Evolutionary conservation across 2,888 invertebrate genomes (phyloP).

Genomic region (Diogma glabrata): DNA sequence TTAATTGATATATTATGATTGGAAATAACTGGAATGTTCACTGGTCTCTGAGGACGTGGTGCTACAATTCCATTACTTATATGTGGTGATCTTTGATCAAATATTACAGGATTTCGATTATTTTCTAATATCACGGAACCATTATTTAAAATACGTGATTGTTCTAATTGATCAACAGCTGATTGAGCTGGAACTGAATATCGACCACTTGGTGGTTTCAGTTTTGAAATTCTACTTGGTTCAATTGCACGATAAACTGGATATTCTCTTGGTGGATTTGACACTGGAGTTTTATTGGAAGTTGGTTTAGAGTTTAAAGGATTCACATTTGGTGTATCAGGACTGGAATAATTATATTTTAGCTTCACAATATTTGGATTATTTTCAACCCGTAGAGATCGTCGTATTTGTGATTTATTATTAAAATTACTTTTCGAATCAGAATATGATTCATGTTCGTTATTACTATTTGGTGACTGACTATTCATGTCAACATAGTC

Average conservation of each 20-base stretch:
- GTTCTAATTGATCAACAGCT: not conserved
- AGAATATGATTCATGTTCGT: too few relatives aligned
- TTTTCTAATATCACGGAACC: not conserved
- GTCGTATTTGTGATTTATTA: constrained; percentile 2
- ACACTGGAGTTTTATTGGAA: too few relatives aligned
- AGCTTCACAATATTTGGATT: not conserved
- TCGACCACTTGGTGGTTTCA: constrained; percentile 8
- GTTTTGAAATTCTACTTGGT: not conserved
- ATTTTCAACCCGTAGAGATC: not conserved
- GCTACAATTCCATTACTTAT: constrained; percentile 16
- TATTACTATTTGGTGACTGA: not conserved
- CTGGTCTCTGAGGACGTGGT: constrained; percentile 21
- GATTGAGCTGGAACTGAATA: constrained; percentile 9
- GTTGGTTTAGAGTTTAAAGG: too few relatives aligned
- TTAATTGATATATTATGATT: constrained; percentile 14
- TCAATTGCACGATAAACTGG: not conserved
- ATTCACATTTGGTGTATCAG: not conserved
- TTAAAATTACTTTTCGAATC: not conserved
- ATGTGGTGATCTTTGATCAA: constrained; percentile 10
- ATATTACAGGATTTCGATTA: constrained; percentile 9
- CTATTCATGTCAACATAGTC: constrained; percentile 19
- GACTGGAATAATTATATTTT: not conserved
- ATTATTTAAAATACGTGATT: not conserved
- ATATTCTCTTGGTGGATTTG: too few relatives aligned
- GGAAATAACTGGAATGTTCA: constrained; percentile 20